Evolutionary conservation across 2,797 vertebrate genomes (phyloP).

Genomic region (Hippopotamyrus pictus): DNA sequence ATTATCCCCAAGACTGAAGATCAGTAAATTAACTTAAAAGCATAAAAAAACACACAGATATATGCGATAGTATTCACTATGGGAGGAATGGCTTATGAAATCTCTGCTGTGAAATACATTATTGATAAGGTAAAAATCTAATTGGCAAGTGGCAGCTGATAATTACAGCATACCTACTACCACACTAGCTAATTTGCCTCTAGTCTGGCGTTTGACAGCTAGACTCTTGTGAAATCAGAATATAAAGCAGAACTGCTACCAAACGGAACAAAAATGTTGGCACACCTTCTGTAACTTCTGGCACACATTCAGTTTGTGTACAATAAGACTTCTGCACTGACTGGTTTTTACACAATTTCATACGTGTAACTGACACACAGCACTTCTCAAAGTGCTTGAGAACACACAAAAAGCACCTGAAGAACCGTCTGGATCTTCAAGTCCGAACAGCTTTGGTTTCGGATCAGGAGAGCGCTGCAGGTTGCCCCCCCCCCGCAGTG

Average conservation of each 20-base stretch:
- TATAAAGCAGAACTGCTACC: not conserved
- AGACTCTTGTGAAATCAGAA: not conserved
- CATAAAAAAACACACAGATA: not conserved
- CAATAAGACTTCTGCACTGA: not conserved
- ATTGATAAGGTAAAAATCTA: not conserved
- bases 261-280: not conserved
- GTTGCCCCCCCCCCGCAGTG: not conserved
- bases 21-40: not conserved
- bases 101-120: not conserved
- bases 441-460: slow-evolving; percentile 8
- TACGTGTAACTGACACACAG: not conserved
- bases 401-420: not conserved
- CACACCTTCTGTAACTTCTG: not conserved
- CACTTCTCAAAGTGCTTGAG: not conserved
- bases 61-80: not conserved
- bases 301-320: not conserved
- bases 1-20: not conserved
- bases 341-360: not conserved
- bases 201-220: not conserved
- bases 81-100: not conserved
- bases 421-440: not conserved
- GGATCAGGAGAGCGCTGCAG: not conserved
- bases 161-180: not conserved
- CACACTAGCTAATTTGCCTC: not conserved
- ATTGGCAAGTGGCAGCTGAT: not conserved